These are phyloP conservation scores for Erpobdella octoculata DNA, from an alignment of 2,888 invertebrate species.

Conservation along the genomic window DNA sequence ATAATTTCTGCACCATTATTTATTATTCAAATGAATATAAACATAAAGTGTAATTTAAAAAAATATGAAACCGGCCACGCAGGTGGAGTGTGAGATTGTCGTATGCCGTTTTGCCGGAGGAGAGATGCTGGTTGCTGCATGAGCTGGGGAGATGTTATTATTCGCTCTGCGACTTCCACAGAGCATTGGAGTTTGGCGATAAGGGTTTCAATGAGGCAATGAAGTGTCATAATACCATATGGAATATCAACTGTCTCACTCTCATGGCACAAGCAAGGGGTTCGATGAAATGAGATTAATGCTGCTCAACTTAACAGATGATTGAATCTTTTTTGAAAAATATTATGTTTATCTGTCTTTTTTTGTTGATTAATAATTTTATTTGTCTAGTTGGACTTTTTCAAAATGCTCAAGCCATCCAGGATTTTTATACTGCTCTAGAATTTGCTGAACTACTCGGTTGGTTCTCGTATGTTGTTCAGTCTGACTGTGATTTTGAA, in stretches of 20 bases:
- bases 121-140: constrained; percentile 53
- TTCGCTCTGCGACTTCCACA: constrained; percentile 44
- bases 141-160: constrained; percentile 54
- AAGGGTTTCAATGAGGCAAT: constrained; percentile 45
- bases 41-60: too few species aligned
- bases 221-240: constrained; percentile 45
- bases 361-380: not conserved
- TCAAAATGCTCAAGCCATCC: too few species aligned
- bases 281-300: constrained; percentile 29
- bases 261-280: constrained; percentile 49
- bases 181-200: constrained; percentile 46
- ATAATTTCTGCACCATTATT: not conserved
- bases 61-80: not conserved
- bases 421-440: not conserved
- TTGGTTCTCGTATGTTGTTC: too few species aligned
- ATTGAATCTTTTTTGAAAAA: constrained; percentile 2
- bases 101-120: constrained; percentile 47
- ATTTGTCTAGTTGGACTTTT: not conserved
- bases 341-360: not conserved
- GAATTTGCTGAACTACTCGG: too few species aligned
- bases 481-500: too few species aligned
- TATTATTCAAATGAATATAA: too few species aligned
- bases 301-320: too few species aligned
- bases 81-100: constrained; percentile 52
- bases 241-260: constrained; percentile 49